Percentiles rank a stretch among this genome's conserved stretches.
phyloP scores from a whole-genome alignment of 2,888 invertebrate species.

The Rhamnusium bicolor region DNA sequence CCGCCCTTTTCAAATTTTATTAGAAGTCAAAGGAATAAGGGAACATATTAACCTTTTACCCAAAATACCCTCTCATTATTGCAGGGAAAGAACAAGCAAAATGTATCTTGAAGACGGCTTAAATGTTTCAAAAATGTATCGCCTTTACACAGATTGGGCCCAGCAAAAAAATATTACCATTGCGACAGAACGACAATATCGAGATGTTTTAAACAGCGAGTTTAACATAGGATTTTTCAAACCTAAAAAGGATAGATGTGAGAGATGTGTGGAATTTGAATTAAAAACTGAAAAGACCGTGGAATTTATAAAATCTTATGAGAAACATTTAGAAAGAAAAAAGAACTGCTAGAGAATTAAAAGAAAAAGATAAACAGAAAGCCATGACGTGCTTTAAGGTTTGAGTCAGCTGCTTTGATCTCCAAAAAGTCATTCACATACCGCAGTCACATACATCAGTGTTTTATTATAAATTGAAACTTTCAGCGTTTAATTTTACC shows the following conservation, averaged over 20 bases:
- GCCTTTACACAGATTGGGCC: not conserved
- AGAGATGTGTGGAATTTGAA: not conserved
- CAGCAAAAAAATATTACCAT: not conserved
- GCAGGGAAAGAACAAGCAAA: not conserved
- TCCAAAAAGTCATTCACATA: slow-evolving; percentile 31
- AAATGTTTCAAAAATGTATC: not conserved
- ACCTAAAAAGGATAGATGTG: slow-evolving; percentile 10
- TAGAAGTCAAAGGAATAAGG: not conserved
- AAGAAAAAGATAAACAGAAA: slow-evolving; percentile 23
- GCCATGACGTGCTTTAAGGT: not conserved
- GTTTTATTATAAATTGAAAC: slow-evolving; percentile 35
- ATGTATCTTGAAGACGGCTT: not conserved
- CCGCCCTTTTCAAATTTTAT: not conserved
- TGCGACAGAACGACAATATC: slow-evolving; percentile 20
- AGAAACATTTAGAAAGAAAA: not conserved
- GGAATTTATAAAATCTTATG: not conserved
- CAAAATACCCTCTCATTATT: not conserved
- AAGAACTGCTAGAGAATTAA: slow-evolving; percentile 20
- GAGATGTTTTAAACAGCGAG: slow-evolving; percentile 17
- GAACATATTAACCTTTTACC: not conserved
- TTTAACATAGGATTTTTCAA: slow-evolving; percentile 21
- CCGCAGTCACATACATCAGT: slow-evolving; percentile 12
- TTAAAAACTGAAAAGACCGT: not conserved
- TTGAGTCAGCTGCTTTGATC: slow-evolving; percentile 30
- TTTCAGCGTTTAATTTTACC: slow-evolving; percentile 27